These are phyloP conservation scores for Phymatocera aterrima DNA, from an alignment of 2,888 invertebrate species.

Conservation along the genomic window DNA sequence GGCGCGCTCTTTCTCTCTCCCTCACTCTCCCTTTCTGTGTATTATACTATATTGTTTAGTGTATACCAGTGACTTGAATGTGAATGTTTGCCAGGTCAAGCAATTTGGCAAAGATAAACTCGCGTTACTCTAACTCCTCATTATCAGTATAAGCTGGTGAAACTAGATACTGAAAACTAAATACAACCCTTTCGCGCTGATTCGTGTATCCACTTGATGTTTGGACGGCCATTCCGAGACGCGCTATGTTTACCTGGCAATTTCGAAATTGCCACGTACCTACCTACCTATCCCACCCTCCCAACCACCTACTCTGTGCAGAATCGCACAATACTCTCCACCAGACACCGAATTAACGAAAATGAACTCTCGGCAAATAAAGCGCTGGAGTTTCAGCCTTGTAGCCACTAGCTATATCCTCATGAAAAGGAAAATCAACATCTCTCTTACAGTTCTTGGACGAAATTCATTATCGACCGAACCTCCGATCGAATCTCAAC, in stretches of 20 bases:
- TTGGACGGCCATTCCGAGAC: constrained; percentile 38
- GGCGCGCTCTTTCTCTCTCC: too few species aligned
- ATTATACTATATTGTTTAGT: too few species aligned
- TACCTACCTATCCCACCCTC: neutral
- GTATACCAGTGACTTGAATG: neutral
- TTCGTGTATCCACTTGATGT: constrained; percentile 37
- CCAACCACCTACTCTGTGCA: neutral
- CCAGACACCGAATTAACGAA: constrained; percentile 14
- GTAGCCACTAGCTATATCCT: neutral
- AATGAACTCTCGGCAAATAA: constrained; percentile 23
- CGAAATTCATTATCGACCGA: too few species aligned
- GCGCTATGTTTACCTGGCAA: constrained; percentile 35
- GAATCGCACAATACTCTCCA: neutral
- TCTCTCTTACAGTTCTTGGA: too few species aligned
- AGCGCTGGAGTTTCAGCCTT: neutral
- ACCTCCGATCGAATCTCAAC: too few species aligned
- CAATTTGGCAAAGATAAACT: constrained; percentile 20
- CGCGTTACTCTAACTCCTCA: neutral
- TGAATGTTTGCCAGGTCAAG: constrained; percentile 15
- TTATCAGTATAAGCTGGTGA: constrained; percentile 20
- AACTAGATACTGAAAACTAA: constrained; percentile 43
- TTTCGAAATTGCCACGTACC: constrained; percentile 39
- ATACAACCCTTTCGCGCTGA: constrained; percentile 39
- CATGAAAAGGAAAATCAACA: neutral
- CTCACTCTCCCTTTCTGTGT: too few species aligned